Conservation (phyloP, 2,888 invertebrate genomes). For the Harpalus rubripes region DNA sequence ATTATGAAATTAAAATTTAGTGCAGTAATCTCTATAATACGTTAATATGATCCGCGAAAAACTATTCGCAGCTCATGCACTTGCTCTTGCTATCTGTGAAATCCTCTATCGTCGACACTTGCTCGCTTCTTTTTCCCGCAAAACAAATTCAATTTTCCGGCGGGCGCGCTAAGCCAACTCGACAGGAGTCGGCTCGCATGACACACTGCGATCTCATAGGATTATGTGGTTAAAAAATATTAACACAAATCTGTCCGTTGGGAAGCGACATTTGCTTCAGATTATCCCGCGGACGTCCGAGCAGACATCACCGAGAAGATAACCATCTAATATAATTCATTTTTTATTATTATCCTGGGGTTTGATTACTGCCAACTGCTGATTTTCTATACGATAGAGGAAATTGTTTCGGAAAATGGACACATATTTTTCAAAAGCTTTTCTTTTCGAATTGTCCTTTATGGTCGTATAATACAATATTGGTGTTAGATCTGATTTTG, state of each 20-base stretch:
- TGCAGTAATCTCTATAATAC: background rate
- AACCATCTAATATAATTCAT: conserved; percentile 60
- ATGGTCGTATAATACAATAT: too few species aligned
- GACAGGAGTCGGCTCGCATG: conserved; percentile 74
- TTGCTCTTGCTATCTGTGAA: background rate
- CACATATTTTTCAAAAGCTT: background rate
- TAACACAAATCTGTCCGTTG: conserved; percentile 74
- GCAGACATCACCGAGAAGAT: conserved; percentile 48
- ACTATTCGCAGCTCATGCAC: background rate
- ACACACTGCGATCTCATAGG: conserved; percentile 75
- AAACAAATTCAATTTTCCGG: conserved; percentile 78
- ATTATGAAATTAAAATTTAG: background rate
- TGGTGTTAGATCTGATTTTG: too few species aligned
- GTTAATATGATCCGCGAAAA: background rate
- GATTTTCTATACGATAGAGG: conserved; percentile 34
- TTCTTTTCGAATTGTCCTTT: background rate
- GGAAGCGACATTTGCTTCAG: conserved; percentile 74
- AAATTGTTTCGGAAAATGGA: conserved; percentile 8
- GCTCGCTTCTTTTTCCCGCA: conserved; percentile 72
- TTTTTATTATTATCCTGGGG: conserved; percentile 62
- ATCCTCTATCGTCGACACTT: conserved; percentile 72
- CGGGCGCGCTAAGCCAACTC: conserved; percentile 76
- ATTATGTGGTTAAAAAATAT: conserved; percentile 76
- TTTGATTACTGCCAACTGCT: conserved; percentile 34
- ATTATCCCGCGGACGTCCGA: conserved; percentile 69